Conservation (phyloP, 2,113 vertebrate genomes). For the Cranoglanis bouderius region DNA sequence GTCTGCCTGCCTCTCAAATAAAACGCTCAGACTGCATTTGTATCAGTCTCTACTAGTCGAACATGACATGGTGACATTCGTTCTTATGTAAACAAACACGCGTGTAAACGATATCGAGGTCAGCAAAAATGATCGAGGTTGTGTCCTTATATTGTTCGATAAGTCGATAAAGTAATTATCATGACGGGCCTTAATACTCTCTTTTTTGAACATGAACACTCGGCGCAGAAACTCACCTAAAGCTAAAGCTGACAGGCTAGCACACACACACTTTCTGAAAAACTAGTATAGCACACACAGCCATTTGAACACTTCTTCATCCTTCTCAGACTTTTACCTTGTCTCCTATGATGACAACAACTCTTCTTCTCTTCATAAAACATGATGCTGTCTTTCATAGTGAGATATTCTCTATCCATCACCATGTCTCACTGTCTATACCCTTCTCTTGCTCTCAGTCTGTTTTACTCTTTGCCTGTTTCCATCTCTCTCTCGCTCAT, state of each 20-base stretch:
- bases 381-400: background rate
- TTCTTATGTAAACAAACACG: too few relatives aligned
- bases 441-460: background rate
- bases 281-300: background rate
- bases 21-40: too few relatives aligned
- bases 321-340: background rate
- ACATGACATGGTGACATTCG: too few relatives aligned
- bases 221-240: conserved; percentile 30
- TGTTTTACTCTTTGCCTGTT: background rate
- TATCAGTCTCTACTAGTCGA: too few relatives aligned
- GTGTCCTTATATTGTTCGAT: too few relatives aligned
- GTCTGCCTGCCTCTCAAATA: too few relatives aligned
- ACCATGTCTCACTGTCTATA: background rate
- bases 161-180: too few relatives aligned
- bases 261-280: background rate
- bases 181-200: too few relatives aligned
- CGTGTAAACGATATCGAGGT: too few relatives aligned
- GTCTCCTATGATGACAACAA: background rate
- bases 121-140: too few relatives aligned
- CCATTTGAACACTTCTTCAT: background rate
- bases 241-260: conserved; percentile 18
- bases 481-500: background rate
- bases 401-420: background rate
- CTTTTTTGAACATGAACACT: conserved; percentile 46
- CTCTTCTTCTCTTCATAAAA: background rate